Conservation (phyloP, 2,113 vertebrate genomes). For the Aphyosemion australe region DNA sequence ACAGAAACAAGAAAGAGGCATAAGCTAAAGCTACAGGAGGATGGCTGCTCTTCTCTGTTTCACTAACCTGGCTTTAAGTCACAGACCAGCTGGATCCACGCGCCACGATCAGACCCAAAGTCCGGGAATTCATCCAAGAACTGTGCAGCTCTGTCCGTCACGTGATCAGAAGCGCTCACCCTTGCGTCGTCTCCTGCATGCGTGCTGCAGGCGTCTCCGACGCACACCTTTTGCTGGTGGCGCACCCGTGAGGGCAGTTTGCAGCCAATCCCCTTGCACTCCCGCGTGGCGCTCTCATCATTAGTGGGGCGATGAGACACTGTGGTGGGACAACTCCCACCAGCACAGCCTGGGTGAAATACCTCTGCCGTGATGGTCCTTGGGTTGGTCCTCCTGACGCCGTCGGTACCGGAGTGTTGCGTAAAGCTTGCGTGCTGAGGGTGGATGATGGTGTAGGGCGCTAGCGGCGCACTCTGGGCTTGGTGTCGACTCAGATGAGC, state of each 20-base stretch:
- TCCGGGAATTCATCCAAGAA: conserved; percentile 80
- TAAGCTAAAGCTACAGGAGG: background rate
- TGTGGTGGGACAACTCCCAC: conserved; percentile 57
- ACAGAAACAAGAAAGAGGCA: background rate
- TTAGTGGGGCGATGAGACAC: conserved; percentile 34
- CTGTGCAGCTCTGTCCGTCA: conserved; percentile 82
- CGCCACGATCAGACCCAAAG: conserved; percentile 75
- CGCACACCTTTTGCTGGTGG: conserved; percentile 70
- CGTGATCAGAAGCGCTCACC: conserved; percentile 64
- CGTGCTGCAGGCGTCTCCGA: conserved; percentile 70
- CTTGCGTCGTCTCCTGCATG: conserved; percentile 39
- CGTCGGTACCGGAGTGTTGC: conserved; percentile 24
- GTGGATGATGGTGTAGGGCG: conserved; percentile 66
- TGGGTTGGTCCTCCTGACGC: conserved; percentile 64
- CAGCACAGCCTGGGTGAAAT: conserved; percentile 65
- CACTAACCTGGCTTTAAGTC: conserved; percentile 85
- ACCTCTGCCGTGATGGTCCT: conserved; percentile 75
- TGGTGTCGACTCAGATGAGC: conserved; percentile 27
- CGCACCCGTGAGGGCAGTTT: conserved; percentile 73
- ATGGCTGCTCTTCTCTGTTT: too few species aligned
- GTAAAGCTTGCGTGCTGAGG: conserved; percentile 51
- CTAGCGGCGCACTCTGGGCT: conserved; percentile 50
- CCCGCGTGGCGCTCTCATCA: conserved; percentile 51
- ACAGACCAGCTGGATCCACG: conserved; percentile 84
- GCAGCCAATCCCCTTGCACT: conserved; percentile 81